phyloP scores from a whole-genome alignment of 2,113 vertebrate species.

The Carlito syrichta region DNA sequence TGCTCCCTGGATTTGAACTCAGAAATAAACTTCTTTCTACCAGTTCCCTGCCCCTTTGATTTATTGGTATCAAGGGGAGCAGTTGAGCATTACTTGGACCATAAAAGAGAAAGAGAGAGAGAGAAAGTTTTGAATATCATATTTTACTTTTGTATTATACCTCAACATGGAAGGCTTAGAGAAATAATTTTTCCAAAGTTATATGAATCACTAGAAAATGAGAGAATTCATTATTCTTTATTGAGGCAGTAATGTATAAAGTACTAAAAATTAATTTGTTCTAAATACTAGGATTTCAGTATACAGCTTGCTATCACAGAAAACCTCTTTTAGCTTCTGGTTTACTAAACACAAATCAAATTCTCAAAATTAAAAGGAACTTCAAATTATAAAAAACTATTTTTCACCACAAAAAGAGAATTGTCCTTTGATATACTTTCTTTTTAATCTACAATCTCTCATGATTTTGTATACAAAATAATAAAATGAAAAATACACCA shows the following conservation, averaged over 20 bases:
- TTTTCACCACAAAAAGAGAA: background rate
- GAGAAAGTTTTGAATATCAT: too few species aligned
- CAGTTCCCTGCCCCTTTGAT: too few species aligned
- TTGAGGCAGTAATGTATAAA: background rate
- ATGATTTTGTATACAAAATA: background rate
- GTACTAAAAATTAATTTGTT: constrained; percentile 27
- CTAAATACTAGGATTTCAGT: constrained; percentile 16
- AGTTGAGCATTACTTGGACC: too few species aligned
- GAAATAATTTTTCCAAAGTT: background rate
- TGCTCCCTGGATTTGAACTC: too few species aligned
- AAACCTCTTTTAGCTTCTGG: background rate
- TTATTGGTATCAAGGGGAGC: too few species aligned
- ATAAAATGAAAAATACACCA: background rate
- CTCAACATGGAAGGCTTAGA: background rate
- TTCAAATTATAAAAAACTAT: background rate
- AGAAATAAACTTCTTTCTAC: too few species aligned
- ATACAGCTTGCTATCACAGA: background rate
- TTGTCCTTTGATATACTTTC: background rate
- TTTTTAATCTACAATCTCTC: background rate
- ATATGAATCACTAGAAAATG: background rate
- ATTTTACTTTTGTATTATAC: background rate
- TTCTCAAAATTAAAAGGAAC: constrained; percentile 12
- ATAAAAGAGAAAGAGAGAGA: too few species aligned
- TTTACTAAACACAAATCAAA: constrained; percentile 15
- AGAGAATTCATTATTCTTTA: background rate